Percentiles rank a stretch among this genome's conserved stretches.
phyloP scores from a whole-genome alignment of 1,140 invertebrate genomes.

The Nephila pilipes region DNA sequence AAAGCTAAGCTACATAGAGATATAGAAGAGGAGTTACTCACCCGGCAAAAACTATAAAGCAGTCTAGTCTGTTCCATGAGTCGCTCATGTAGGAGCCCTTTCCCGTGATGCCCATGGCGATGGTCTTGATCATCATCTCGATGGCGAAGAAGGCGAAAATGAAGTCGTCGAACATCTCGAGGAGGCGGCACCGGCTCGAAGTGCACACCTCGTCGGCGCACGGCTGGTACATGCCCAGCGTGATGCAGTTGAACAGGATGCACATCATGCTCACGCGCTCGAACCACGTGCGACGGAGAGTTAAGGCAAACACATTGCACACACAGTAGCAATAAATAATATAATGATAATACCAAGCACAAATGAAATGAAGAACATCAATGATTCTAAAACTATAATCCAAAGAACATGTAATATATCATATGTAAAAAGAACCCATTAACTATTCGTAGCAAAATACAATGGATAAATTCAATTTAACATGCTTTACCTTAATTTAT shows the following conservation, averaged over 20 bases:
- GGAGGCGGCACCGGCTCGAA: slow-evolving; percentile 94
- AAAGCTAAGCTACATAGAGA: too few species aligned
- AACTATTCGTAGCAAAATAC: too few species aligned
- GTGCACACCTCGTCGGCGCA: slow-evolving; percentile 94
- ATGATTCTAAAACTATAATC: too few species aligned
- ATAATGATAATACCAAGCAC: too few species aligned
- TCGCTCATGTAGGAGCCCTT: slow-evolving; percentile 97
- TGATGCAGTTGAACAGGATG: slow-evolving; percentile 98
- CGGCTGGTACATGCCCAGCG: slow-evolving; percentile 99
- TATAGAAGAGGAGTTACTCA: slow-evolving; percentile 82
- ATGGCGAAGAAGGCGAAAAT: slow-evolving; percentile 99
- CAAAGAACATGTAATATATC: too few species aligned
- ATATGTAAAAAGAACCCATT: too few species aligned
- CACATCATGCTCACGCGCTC: slow-evolving; percentile 99
- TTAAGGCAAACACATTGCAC: slow-evolving; percentile 61
- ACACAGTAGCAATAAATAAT: too few species aligned
- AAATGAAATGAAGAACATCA: too few species aligned
- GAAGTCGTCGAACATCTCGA: slow-evolving; percentile 97
- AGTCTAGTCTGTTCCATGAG: slow-evolving; percentile 98
- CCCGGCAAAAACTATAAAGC: slow-evolving; percentile 98
- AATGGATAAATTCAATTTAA: too few species aligned
- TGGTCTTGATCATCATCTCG: slow-evolving; percentile 98
- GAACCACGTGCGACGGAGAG: slow-evolving; percentile 91
- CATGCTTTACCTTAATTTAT: too few species aligned
- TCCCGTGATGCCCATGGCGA: slow-evolving; percentile 98